phyloP scores from a whole-genome alignment of 2,888 invertebrate genomes.

The Cheilosia scutellata region DNA sequence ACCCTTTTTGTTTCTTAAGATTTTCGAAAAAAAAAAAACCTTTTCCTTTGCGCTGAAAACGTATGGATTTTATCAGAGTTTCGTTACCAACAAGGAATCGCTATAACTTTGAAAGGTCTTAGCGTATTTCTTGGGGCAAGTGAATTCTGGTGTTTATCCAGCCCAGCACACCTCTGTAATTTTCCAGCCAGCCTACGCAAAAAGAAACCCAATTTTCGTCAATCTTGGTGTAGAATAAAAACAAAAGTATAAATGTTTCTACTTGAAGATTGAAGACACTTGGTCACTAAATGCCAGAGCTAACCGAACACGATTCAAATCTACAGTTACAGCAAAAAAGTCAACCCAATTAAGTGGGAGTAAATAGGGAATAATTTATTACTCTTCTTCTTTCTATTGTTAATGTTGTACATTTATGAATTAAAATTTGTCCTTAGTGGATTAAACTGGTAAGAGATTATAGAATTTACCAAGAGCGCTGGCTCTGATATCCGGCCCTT shows the following conservation, averaged over 20 bases:
- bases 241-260: neutral
- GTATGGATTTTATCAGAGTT: slow-evolving; percentile 11
- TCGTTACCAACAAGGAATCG: slow-evolving; percentile 4
- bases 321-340: slow-evolving; percentile 45
- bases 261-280: neutral
- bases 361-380: slow-evolving; percentile 62
- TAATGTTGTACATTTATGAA: slow-evolving; percentile 59
- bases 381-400: slow-evolving; percentile 38
- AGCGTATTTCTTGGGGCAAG: neutral
- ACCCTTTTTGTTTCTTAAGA: no score
- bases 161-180: slow-evolving; percentile 11
- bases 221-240: neutral
- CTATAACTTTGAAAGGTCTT: slow-evolving; percentile 1
- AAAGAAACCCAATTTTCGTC: neutral
- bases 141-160: slow-evolving; percentile 15
- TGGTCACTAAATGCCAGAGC: neutral
- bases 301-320: slow-evolving; percentile 6
- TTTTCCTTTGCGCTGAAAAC: neutral
- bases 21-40: no score
- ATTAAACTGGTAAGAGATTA: slow-evolving; percentile 17
- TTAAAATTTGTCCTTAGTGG: slow-evolving; percentile 38
- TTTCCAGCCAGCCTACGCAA: neutral
- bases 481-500: slow-evolving; percentile 52
- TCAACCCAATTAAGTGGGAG: slow-evolving; percentile 28
- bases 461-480: slow-evolving; percentile 55